Evolutionary conservation across 2,113 vertebrate species (phyloP).

Genomic region (Xyliphius kryptos): DNA sequence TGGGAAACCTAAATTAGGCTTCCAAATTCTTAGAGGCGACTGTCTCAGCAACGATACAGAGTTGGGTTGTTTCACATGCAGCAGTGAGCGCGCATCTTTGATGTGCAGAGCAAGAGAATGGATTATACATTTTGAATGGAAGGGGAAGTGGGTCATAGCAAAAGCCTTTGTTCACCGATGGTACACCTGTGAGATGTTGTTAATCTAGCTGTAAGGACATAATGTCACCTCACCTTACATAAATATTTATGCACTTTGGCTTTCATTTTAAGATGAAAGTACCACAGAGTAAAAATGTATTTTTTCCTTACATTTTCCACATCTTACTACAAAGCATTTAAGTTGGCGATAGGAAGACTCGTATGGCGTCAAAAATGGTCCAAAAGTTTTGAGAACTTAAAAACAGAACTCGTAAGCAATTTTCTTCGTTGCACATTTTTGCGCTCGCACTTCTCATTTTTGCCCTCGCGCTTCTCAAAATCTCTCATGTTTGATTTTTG

Average conservation of each 20-base stretch:
- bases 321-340: too few relatives aligned
- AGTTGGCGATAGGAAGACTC: too few relatives aligned
- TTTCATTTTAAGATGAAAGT: not conserved
- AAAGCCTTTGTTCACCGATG: slow-evolving; percentile 57
- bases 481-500: too few relatives aligned
- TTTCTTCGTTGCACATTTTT: too few relatives aligned
- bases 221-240: not conserved
- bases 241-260: not conserved
- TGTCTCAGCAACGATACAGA: slow-evolving; percentile 1
- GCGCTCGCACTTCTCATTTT: too few relatives aligned
- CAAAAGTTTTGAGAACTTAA: too few relatives aligned
- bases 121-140: slow-evolving; percentile 41
- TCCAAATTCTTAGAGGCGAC: slow-evolving; percentile 12
- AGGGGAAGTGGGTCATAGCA: slow-evolving; percentile 53
- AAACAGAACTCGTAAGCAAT: too few relatives aligned
- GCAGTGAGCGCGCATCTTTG: slow-evolving; percentile 48
- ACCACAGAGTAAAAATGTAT: slow-evolving; percentile 37
- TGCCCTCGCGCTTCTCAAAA: too few relatives aligned
- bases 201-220: slow-evolving; percentile 3
- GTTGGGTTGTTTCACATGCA: slow-evolving; percentile 2
- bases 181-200: slow-evolving; percentile 17
- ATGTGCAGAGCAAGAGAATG: slow-evolving; percentile 41
- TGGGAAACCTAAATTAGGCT: slow-evolving; percentile 10
- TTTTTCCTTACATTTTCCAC: too few relatives aligned
- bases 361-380: too few relatives aligned